phyloP scores from a whole-genome alignment of 2,888 invertebrate genomes.

The Dasypolia templi region DNA sequence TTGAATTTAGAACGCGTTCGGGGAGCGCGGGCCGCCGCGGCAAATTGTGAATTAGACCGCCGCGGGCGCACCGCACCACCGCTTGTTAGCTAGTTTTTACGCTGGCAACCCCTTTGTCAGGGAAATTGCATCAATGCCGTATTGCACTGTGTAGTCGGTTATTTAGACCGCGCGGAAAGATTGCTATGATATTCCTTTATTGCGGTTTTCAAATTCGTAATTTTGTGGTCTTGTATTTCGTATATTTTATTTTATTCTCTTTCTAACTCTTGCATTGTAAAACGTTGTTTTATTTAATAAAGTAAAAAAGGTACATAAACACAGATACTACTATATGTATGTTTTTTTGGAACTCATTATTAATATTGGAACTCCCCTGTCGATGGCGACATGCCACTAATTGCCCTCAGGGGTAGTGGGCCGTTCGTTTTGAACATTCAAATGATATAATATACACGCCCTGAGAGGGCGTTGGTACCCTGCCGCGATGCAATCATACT shows the following conservation, averaged over 20 bases:
- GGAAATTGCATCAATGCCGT: conserved; percentile 83
- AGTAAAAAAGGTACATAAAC: neutral
- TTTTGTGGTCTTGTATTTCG: conserved; percentile 35
- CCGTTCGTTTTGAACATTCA: conserved; percentile 77
- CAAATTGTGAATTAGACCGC: conserved; percentile 87
- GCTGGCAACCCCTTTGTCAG: conserved; percentile 85
- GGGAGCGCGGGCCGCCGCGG: conserved; percentile 78
- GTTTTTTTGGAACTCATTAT: conserved; percentile 16
- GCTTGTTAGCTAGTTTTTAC: conserved; percentile 89
- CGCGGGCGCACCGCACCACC: conserved; percentile 81
- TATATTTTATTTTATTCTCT: conserved; percentile 12
- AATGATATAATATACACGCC: conserved; percentile 72
- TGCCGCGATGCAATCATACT: conserved; percentile 70
- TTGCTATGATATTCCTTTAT: conserved; percentile 65
- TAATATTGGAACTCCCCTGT: neutral
- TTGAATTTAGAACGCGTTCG: conserved; percentile 86
- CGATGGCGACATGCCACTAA: conserved; percentile 27
- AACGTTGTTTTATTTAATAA: neutral
- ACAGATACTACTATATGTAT: no score
- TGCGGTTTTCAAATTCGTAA: conserved; percentile 54
- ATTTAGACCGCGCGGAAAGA: conserved; percentile 77
- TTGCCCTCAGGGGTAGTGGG: conserved; percentile 69
- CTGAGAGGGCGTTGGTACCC: conserved; percentile 67
- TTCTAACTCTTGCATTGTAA: neutral
- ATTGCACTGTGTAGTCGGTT: conserved; percentile 74